A percentile compares a stretch with the other conserved stretches of the same genome.
phyloP scores from a whole-genome alignment of 2,113 vertebrate genomes.

The Grantiella picta region DNA sequence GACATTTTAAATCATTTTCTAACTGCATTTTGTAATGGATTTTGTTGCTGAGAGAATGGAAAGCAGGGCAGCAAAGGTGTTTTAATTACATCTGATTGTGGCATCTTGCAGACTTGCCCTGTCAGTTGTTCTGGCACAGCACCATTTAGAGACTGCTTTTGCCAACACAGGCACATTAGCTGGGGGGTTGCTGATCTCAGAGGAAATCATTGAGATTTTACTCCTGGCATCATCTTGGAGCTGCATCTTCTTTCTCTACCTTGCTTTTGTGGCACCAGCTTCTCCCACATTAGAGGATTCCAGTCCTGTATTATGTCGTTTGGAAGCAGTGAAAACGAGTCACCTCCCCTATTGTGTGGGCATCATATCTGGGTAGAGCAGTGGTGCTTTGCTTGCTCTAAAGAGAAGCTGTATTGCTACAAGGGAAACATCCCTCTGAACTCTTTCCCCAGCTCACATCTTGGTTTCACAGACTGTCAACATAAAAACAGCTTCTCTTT shows the following conservation, averaged over 20 bases:
- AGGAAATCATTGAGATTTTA: constrained; percentile 40
- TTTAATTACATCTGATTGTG: constrained; percentile 68
- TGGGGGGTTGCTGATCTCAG: constrained; percentile 37
- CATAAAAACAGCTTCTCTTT: neutral
- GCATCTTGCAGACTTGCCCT: constrained; percentile 53
- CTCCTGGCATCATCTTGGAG: neutral
- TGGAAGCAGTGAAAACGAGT: neutral
- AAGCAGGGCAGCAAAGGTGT: constrained; percentile 56
- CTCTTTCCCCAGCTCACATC: neutral
- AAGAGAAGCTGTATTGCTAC: neutral
- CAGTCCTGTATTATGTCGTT: neutral
- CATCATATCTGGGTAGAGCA: neutral
- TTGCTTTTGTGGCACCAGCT: neutral
- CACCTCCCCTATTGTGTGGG: neutral
- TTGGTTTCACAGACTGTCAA: neutral
- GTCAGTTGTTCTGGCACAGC: constrained; percentile 40
- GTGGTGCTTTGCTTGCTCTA: neutral
- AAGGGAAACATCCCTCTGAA: neutral
- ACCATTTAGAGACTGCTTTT: constrained; percentile 47
- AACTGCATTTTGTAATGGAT: constrained; percentile 1
- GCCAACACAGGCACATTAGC: constrained; percentile 29
- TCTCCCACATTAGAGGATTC: neutral
- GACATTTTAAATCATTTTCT: constrained; percentile 8
- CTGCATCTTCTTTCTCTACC: neutral
- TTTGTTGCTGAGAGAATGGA: constrained; percentile 7